Evolutionary conservation across 2,888 invertebrate genomes (phyloP).

Genomic region (Perithous albicinctus): DNA sequence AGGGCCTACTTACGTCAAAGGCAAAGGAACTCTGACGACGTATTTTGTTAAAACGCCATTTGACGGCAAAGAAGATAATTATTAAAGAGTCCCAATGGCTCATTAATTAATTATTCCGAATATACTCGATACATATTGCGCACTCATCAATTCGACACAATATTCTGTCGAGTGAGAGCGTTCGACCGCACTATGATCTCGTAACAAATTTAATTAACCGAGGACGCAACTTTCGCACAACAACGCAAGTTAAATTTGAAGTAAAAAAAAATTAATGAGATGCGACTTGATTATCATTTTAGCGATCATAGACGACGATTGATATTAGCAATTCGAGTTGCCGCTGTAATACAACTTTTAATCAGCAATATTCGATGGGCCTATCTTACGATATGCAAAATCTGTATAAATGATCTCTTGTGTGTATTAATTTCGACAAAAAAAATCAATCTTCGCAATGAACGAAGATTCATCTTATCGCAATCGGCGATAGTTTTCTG

Average conservation of each 20-base stretch:
- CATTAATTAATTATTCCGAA: not conserved
- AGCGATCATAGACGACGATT: not conserved
- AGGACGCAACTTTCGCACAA: slow-evolving; percentile 9
- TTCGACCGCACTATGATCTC: slow-evolving; percentile 21
- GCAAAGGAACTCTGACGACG: slow-evolving; percentile 95
- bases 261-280: not conserved
- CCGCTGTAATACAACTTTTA: slow-evolving; percentile 6
- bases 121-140: not conserved
- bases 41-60: slow-evolving; percentile 96
- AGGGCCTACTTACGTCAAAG: slow-evolving; percentile 97
- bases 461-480: not conserved
- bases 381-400: not conserved
- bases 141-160: not conserved
- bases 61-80: slow-evolving; percentile 86
- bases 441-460: slow-evolving; percentile 9
- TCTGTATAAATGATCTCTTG: slow-evolving; percentile 52
- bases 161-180: not conserved
- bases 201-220: slow-evolving; percentile 12
- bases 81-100: slow-evolving; percentile 62
- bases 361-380: slow-evolving; percentile 29
- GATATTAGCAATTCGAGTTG: not conserved
- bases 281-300: not conserved
- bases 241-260: not conserved
- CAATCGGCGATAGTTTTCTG: not conserved
- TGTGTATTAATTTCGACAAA: slow-evolving; percentile 45